Evolutionary conservation across 2,888 invertebrate species (phyloP).

Genomic region (Nomada goodeniana): DNA sequence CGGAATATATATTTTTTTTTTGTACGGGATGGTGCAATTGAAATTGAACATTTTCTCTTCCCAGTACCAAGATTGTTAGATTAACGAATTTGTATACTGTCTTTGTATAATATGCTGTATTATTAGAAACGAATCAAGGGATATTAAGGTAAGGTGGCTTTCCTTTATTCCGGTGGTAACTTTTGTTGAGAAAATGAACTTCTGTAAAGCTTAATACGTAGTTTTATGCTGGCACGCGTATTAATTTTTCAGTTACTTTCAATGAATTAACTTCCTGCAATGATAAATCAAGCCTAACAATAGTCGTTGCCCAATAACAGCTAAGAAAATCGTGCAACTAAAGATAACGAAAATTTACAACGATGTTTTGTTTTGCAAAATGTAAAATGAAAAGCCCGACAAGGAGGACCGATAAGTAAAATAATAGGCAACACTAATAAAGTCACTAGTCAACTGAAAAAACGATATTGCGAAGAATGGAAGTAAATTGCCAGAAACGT

Average conservation of each 20-base stretch:
- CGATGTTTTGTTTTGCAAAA: not conserved
- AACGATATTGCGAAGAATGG: conserved; percentile 2
- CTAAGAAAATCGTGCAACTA: not conserved
- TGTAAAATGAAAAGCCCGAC: conserved; percentile 10
- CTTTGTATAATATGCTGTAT: too few species aligned
- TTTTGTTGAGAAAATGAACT: not conserved
- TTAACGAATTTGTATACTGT: too few species aligned
- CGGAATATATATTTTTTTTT: not conserved
- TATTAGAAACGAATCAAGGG: too few species aligned
- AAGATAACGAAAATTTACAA: not conserved
- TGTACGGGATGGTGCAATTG: not conserved
- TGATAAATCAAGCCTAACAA: not conserved
- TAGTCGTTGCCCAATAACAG: not conserved
- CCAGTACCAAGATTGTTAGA: too few species aligned
- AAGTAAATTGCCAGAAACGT: not conserved
- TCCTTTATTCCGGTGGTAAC: not conserved
- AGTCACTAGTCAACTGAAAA: too few species aligned
- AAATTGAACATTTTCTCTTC: not conserved
- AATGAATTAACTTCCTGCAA: conserved; percentile 12
- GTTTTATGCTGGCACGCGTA: conserved; percentile 9
- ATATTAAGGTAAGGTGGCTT: too few species aligned
- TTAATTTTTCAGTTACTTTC: conserved; percentile 34
- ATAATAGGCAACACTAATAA: conserved; percentile 7
- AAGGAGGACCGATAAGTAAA: conserved; percentile 26
- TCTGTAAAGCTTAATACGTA: not conserved